Conservation (phyloP, 2,113 vertebrate species). For the Naja naja region DNA sequence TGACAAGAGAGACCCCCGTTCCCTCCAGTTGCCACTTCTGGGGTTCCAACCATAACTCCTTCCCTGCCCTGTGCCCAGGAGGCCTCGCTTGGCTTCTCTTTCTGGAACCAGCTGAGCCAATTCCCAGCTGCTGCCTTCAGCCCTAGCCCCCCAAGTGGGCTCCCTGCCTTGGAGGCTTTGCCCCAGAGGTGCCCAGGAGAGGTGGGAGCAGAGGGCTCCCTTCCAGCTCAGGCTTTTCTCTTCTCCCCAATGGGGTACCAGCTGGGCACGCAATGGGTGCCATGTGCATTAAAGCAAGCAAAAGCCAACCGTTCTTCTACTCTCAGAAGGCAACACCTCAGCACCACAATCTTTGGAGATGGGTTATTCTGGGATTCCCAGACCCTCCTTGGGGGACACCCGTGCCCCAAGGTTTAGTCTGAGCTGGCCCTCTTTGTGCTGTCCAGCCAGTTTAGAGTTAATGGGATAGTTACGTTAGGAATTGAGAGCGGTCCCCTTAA, state of each 20-base stretch:
- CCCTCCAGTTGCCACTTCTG: background rate
- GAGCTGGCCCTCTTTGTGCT: background rate
- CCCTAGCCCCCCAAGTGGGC: background rate
- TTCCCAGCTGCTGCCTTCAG: no score
- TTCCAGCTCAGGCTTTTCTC: background rate
- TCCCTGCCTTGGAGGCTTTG: background rate
- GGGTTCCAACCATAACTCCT: background rate
- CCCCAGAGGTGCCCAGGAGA: background rate
- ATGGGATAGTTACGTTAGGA: no score
- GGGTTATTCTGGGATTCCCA: background rate
- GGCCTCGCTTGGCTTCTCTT: no score
- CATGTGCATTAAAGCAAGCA: background rate
- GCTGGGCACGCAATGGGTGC: background rate
- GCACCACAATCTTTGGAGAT: background rate
- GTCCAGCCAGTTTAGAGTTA: no score
- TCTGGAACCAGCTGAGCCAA: no score
- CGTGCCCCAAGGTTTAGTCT: background rate
- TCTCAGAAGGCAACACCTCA: background rate
- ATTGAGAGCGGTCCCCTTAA: no score
- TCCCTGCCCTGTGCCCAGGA: no score
- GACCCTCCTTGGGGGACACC: background rate
- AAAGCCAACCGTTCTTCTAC: background rate
- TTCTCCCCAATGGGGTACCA: background rate
- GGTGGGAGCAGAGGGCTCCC: background rate
- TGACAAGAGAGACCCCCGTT: background rate